Evolutionary conservation across 2,888 invertebrate genomes (phyloP), one percentile per base, ranked within the genome.

Genomic region (Acleris literana): DNA sequence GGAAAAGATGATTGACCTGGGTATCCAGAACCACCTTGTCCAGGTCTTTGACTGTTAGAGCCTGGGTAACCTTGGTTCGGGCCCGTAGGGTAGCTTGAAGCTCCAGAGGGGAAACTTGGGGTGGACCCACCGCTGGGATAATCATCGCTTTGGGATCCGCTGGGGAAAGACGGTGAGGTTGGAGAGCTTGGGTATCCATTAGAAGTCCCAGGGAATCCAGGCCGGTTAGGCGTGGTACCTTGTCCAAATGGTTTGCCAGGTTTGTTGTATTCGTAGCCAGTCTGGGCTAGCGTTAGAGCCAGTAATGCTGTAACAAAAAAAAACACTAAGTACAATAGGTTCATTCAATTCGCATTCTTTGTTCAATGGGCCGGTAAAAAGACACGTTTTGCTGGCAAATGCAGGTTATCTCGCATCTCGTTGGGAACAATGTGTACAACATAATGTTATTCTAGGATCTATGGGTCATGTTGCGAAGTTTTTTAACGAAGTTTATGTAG

Each of bases 241-340:
- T 84, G 77, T 16, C 89, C 87, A 72, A 95, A 93, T 1, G 94
- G 94, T 74, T 94, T 93, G 58, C 93, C 93, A 7, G 96, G 97
- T 69, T 94, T 93, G 70, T 95, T 95, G 86, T 97, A 97, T 71
- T 94, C 94, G 81, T 97, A 97, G 20, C 96, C 96, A 79, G 93
- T 94, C 91, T 96, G 96, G 48, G 89, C 89, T 55, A 80, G 75
- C 52, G 81, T 80, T 69, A 83, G 68, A 68, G 87, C 85, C 82
- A 92, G 84, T 77, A 92, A 74, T 74, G 86, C 92, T 92, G 89
- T 58, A 90, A 89, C 71, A 70, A 69, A 75, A 69, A 74, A 54
- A 52, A 61, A 52, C 9, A 57, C 60, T 48, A 52, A 64, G 65
- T 16, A 54, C 58, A 59, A 69, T 63, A 44, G 64, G 48, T 58